Conservation (phyloP, 2,113 vertebrate species). For the Pithys albifrons region DNA sequence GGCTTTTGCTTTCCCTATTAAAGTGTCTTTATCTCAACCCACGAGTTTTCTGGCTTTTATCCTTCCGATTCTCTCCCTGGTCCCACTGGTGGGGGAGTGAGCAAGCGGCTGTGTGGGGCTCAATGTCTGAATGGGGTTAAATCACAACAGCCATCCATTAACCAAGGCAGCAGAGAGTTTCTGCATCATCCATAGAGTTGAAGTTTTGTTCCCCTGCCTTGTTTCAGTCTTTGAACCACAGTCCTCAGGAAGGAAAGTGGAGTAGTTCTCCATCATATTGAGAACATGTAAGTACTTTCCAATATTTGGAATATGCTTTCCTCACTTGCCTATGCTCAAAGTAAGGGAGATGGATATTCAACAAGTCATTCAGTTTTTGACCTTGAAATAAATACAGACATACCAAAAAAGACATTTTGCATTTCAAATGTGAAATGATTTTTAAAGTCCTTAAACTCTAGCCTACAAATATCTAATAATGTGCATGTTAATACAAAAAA, state of each 20-base stretch:
- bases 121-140: neutral
- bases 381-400: neutral
- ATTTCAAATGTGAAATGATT: neutral
- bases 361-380: neutral
- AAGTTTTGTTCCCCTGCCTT: neutral
- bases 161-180: neutral
- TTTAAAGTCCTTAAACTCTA: neutral
- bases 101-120: accelerated
- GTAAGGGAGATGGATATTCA: neutral
- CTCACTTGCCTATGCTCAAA: neutral
- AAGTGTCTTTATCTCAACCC: neutral
- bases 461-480: neutral
- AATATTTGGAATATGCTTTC: neutral
- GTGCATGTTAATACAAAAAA: neutral
- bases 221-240: constrained; percentile 9
- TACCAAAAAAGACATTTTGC: neutral
- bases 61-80: neutral
- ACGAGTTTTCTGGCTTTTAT: neutral
- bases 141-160: neutral
- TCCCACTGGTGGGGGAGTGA: neutral
- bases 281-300: neutral
- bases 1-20: neutral
- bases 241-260: neutral
- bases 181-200: neutral
- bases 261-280: neutral